Conservation (phyloP, 2,113 vertebrate species). For the Coptodon bakossiorum region DNA sequence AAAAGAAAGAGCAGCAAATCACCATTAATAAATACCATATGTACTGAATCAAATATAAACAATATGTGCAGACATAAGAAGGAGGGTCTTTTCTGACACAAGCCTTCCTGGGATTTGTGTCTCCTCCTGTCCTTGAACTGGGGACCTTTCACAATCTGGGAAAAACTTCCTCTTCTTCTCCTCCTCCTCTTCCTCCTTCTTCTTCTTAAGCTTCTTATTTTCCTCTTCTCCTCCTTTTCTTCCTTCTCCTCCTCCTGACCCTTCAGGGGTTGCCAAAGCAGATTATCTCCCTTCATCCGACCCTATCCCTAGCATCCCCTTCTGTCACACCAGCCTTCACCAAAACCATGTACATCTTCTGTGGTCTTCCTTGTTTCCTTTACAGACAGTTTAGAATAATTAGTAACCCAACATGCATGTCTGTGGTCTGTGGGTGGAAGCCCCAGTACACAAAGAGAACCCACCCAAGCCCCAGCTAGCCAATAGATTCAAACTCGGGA, state of each 20-base stretch:
- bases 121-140: not conserved
- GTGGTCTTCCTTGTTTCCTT: not conserved
- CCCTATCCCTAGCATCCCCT: not conserved
- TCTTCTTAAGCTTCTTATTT: not conserved
- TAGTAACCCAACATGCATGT: not conserved
- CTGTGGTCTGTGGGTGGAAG: not conserved
- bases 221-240: not conserved
- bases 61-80: not conserved
- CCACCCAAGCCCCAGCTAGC: not conserved
- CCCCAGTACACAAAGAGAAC: not conserved
- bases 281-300: not conserved
- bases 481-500: not conserved
- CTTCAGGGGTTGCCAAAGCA: not conserved
- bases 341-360: not conserved
- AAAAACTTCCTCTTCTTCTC: not conserved
- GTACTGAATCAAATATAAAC: not conserved
- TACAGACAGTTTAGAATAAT: not conserved
- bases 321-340: not conserved
- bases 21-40: not conserved
- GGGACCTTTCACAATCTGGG: not conserved
- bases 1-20: not conserved
- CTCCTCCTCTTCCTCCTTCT: not conserved
- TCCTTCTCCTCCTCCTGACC: not conserved
- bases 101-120: not conserved
- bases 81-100: not conserved